Base-by-base conservation (phyloP, 2,888 invertebrate species). In the Platycheirus albimanus region DNA sequence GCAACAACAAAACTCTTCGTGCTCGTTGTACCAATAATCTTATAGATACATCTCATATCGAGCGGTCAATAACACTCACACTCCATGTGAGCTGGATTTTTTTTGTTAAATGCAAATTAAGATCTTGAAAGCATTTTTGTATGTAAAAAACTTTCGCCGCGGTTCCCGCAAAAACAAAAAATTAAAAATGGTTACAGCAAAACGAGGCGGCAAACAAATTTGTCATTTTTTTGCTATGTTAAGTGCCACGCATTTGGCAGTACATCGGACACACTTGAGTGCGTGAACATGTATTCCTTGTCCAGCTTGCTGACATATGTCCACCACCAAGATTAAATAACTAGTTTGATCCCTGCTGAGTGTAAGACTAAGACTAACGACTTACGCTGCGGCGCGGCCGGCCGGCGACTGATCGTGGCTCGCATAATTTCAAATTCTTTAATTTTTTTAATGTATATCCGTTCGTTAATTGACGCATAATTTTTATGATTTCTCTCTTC, bases 271-370 rank as follows among this genome's bases (percentile, higher is more conserved):
- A 56, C 24, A 43, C 33, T 33, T 43, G 4, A 41, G 19, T 13
- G 28, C 17, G 20, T 17, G 13, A 28, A 41, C 13, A 19, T 33
- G 30, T 24, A 20, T 3, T 0, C 15, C 17, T 30, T 45, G 51
- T 70, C 47, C 70, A 45, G 28, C 63, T 64, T 49, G 58, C 51
- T 51, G 49, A 51, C 13, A 45, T 52, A 47, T 58, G 24, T 43
- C 43, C 58, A 64, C 11, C 43, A 38, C 33, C 20, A 1, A 30
- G 24, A 11, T 15, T 15, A n/a, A 10, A 19, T 3, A 67, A 67
- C 78, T 45, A 54, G 78, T 74, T 78, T 67, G 38, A 74, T 78
- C 72, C 66, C 67, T 74, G n/a, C n/a, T n/a, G n/a, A n/a, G n/a
- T n/a, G n/a, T n/a, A n/a, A n/a, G n/a, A n/a, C n/a, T n/a, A n/a